phyloP scores from a whole-genome alignment of 2,113 vertebrate species.

The Jaculus jaculus region DNA sequence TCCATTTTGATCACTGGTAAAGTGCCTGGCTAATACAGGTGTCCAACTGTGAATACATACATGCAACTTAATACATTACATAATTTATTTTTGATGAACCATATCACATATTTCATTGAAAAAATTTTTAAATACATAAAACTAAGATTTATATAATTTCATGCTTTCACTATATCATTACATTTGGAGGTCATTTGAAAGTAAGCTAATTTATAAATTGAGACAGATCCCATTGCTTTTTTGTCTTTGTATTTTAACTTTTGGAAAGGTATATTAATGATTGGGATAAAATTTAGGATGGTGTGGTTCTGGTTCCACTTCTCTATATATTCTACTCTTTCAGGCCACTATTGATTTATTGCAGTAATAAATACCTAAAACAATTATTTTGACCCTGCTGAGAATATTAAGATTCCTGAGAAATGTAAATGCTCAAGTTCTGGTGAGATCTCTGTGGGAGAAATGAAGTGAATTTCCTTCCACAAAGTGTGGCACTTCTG shows the following conservation, averaged over 20 bases:
- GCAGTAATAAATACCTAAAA: conserved; percentile 63
- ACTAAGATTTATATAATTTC: not conserved
- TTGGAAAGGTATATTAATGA: not conserved
- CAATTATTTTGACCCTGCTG: conserved; percentile 59
- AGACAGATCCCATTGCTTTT: not conserved
- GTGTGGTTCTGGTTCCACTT: conserved; percentile 23
- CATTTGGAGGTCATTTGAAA: not conserved
- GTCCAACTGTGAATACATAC: not conserved
- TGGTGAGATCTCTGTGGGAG: conserved; percentile 55
- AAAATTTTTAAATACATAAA: not conserved
- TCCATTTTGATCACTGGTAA: not conserved
- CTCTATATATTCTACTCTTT: conserved; percentile 60
- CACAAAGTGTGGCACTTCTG: conserved; percentile 56
- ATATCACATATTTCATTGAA: not conserved
- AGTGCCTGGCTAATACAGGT: not conserved
- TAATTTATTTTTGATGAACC: not conserved
- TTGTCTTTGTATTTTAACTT: not conserved
- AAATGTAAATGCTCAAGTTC: conserved; percentile 62
- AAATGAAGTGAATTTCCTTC: conserved; percentile 67
- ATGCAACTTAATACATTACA: not conserved
- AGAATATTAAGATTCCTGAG: conserved; percentile 52
- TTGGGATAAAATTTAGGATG: not conserved
- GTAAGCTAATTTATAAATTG: not conserved
- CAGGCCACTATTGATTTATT: conserved; percentile 64
- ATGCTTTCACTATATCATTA: not conserved